Percentiles rank a stretch among this genome's conserved stretches.
Conservation (phyloP, 2,113 vertebrate genomes). For the Bubo scandiacus region DNA sequence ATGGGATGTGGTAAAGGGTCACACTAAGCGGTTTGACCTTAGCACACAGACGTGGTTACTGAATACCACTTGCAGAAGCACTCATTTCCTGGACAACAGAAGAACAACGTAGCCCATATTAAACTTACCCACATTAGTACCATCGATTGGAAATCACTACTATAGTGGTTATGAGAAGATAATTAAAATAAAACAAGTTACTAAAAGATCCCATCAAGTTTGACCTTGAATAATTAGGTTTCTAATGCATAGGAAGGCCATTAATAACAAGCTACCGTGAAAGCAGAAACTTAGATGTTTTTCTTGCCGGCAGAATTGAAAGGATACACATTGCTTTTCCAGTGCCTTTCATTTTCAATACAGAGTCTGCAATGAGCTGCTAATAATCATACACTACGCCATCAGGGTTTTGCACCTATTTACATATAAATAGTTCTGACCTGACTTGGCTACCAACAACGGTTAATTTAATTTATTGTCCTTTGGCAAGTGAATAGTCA, state of each 20-base stretch:
- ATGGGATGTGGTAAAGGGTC: neutral
- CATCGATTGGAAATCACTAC: neutral
- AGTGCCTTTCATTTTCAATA: constrained; percentile 44
- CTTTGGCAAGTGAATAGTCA: constrained; percentile 76
- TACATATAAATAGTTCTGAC: constrained; percentile 81
- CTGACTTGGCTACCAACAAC: constrained; percentile 67
- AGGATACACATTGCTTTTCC: constrained; percentile 11
- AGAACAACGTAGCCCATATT: neutral
- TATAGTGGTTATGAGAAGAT: neutral
- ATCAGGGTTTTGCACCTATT: constrained; percentile 69
- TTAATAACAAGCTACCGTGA: neutral
- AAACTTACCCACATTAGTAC: neutral
- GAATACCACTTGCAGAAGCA: neutral
- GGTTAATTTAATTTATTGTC: constrained; percentile 82
- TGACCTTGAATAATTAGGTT: constrained; percentile 11
- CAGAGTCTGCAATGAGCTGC: constrained; percentile 59
- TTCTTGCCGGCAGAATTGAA: constrained; percentile 18
- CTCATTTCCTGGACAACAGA: neutral
- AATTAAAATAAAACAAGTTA: constrained; percentile 20
- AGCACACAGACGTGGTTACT: neutral
- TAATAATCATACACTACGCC: constrained; percentile 61
- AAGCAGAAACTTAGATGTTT: neutral
- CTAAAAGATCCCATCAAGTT: neutral
- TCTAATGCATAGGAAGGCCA: neutral
- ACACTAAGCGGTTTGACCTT: neutral